These are phyloP conservation scores for Trachelipus rathkii DNA, from an alignment of 1,140 invertebrate genomes.

Conservation along the genomic window DNA sequence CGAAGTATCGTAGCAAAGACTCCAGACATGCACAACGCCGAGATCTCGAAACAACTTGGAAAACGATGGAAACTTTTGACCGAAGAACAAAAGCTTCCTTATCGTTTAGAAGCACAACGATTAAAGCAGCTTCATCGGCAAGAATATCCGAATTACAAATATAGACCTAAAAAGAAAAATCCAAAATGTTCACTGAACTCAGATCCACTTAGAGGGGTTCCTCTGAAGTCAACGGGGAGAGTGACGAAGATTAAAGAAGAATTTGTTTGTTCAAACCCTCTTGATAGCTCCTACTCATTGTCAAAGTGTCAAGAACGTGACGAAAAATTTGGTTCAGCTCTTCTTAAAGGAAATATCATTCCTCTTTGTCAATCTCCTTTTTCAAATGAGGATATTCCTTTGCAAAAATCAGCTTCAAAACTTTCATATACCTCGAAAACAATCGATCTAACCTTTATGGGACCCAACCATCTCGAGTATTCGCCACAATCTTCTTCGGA, in stretches of 20 bases:
- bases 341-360: neutral
- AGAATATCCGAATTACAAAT: slow-evolving; percentile 97
- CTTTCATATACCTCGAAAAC: neutral
- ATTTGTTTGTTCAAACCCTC: neutral
- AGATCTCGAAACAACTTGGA: slow-evolving; percentile 88
- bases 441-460: neutral
- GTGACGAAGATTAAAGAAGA: neutral
- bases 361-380: neutral
- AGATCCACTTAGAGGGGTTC: neutral
- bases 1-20: slow-evolving; percentile 87
- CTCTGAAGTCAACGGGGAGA: neutral
- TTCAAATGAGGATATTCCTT: neutral
- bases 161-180: slow-evolving; percentile 88
- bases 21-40: slow-evolving; percentile 93
- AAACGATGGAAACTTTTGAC: slow-evolving; percentile 80
- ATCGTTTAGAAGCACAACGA: slow-evolving; percentile 87
- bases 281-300: neutral
- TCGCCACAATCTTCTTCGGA: neutral
- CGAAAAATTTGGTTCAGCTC: neutral
- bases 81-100: slow-evolving; percentile 84
- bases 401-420: neutral
- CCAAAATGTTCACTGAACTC: slow-evolving; percentile 33
- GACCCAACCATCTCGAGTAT: neutral
- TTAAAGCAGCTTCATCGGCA: slow-evolving; percentile 84
- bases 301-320: neutral